A percentile compares a stretch with the other conserved stretches of the same genome.
These are phyloP conservation scores for Aurelia aurita DNA, from an alignment of 30 jellyfish, hydroid and myxozoan genomes.

Conservation along the genomic window DNA sequence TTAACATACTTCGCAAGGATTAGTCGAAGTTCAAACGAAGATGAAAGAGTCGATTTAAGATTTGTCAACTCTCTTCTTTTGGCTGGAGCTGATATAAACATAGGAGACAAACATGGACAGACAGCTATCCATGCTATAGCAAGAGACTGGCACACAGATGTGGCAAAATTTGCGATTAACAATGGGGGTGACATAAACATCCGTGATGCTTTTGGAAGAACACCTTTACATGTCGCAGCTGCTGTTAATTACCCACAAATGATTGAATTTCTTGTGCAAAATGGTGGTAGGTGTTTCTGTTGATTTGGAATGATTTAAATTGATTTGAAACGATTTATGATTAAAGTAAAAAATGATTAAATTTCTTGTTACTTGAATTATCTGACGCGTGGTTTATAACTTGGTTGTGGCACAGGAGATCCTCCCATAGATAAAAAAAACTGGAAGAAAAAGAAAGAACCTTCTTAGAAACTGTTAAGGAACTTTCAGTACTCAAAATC, in stretches of 20 bases:
- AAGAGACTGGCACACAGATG: conserved; percentile 90
- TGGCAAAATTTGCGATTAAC: conserved; percentile 70
- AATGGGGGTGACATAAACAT: conserved; percentile 72
- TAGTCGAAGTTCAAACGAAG: conserved; percentile 51
- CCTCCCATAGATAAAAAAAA: too few relatives aligned
- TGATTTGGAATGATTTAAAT: too few relatives aligned
- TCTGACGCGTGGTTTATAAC: too few relatives aligned
- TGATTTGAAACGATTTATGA: too few relatives aligned
- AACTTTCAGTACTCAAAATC: too few relatives aligned
- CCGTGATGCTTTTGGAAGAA: conserved; percentile 79
- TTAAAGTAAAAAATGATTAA: too few relatives aligned
- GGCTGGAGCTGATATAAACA: conserved; percentile 88
- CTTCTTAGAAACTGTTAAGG: too few relatives aligned
- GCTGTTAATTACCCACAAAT: conserved; percentile 82
- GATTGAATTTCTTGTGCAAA: conserved; percentile 65
- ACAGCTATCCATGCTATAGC: conserved; percentile 76
- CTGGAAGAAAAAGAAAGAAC: too few relatives aligned
- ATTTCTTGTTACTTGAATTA: too few relatives aligned
- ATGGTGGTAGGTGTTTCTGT: conserved; percentile 68
- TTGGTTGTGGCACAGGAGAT: too few relatives aligned
- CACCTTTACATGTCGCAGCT: conserved; percentile 95
- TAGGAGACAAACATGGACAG: conserved; percentile 83
- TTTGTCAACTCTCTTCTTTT: conserved; percentile 72
- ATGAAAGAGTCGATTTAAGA: conserved; percentile 68
- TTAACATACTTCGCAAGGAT: conserved; percentile 75